Conservation (phyloP, 1,140 invertebrate species). For the Halictus rubicundus region DNA sequence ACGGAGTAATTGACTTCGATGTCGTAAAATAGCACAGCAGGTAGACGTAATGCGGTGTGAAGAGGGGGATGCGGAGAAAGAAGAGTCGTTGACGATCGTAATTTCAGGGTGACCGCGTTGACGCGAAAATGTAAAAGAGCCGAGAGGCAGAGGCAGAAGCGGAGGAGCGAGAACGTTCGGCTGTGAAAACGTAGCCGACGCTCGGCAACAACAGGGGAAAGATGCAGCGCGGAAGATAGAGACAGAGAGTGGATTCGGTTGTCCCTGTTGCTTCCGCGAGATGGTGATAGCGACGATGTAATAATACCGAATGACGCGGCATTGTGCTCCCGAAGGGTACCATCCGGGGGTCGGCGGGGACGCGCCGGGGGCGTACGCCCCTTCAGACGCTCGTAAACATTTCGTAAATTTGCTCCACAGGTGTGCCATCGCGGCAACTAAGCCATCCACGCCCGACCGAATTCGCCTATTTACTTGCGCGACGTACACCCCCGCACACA, state of each 20-base stretch:
- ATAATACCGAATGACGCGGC: slow-evolving; percentile 75
- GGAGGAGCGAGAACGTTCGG: not conserved
- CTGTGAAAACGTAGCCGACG: not conserved
- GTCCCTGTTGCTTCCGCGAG: slow-evolving; percentile 56
- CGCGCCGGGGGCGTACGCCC: slow-evolving; percentile 65
- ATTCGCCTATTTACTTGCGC: slow-evolving; percentile 76
- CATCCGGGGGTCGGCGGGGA: slow-evolving; percentile 51
- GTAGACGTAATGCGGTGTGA: too few species aligned
- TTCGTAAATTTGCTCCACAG: slow-evolving; percentile 82
- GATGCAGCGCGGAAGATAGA: slow-evolving; percentile 20
- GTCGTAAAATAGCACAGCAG: too few species aligned
- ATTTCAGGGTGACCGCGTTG: not conserved
- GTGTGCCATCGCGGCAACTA: slow-evolving; percentile 78
- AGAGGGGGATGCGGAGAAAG: too few species aligned
- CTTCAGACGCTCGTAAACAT: slow-evolving; percentile 79
- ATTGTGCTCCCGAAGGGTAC: slow-evolving; percentile 69
- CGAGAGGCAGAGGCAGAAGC: too few species aligned
- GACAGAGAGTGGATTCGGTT: slow-evolving; percentile 42
- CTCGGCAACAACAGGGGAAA: not conserved
- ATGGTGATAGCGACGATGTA: slow-evolving; percentile 72
- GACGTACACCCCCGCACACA: slow-evolving; percentile 41
- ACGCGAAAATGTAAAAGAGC: not conserved
- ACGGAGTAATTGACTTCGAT: too few species aligned
- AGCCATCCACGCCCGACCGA: slow-evolving; percentile 73
- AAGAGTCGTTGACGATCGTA: too few species aligned